Base-by-base conservation (phyloP, 2,888 invertebrate genomes). In the Trachelus troglodyta region DNA sequence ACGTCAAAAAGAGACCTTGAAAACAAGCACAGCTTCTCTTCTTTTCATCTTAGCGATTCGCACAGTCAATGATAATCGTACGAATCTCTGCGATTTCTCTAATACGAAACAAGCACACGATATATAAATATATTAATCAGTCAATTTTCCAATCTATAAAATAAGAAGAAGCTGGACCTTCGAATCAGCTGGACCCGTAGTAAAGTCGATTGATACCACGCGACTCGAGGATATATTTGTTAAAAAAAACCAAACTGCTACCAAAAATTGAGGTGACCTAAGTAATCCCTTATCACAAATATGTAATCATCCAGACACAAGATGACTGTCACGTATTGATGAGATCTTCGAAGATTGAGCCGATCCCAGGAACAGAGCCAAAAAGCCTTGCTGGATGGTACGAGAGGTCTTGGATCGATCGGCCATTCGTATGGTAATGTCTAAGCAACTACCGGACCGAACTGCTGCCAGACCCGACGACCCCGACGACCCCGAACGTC, bases 401-500 rank as follows among this genome's bases (percentile, higher is more conserved):
- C 84, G 85, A 56, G 56, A 56, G 87, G 85, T 85, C 87, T 86
- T 84, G 88, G 87, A 91, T 91, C 90, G 91, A 91, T 90, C 89
- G 89, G 81, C 90, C 89, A 91, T 91, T 91, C 91, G 90, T 91
- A 91, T 91, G 91, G 90, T 90, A 91, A 91, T 91, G 86, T 23
- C 56, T 88, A 90, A 91, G 90, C 90, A 90, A 90, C 91, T 90
- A 89, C 89, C 89, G 90, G 88, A 89, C 89, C 89, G 87, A 89
- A 89, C 88, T 89, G 88, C 90, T 89, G 87, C 86, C 87, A 84
- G 82, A 80, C 78, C 68, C 33, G 75, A 87, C 86, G 86, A 84
- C 81, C 87, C 83, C 83, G 83, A 81, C 81, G 81, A 82, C 78
- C 35, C 71, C 37, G 75, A 56, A 56, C 79, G 69, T 56, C 56